Conservation (phyloP, 2,113 vertebrate genomes). For the Xenopus laevis region DNA sequence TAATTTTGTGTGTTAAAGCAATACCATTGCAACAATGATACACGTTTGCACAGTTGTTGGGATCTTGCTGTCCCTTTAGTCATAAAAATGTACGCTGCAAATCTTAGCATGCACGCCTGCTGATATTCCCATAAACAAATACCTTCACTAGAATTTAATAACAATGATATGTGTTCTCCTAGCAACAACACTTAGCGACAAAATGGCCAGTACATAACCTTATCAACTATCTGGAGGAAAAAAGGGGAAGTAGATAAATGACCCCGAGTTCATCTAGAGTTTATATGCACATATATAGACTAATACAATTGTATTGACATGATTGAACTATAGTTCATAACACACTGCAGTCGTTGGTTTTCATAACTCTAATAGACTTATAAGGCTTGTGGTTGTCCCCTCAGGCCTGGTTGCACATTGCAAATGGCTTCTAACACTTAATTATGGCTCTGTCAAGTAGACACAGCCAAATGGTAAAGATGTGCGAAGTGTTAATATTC, state of each 20-base stretch:
- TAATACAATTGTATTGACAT: conserved; percentile 45
- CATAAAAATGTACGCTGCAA: no score
- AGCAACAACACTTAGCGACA: conserved; percentile 22
- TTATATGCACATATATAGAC: conserved; percentile 37
- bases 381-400: conserved; percentile 23
- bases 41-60: no score
- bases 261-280: conserved; percentile 32
- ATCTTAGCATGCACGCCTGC: no score
- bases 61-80: no score
- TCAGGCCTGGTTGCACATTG: conserved; percentile 40
- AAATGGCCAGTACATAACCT: conserved; percentile 14
- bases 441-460: conserved; percentile 39
- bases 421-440: conserved; percentile 42
- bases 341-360: conserved; percentile 30
- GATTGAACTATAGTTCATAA: conserved; percentile 38
- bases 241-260: conserved; percentile 28
- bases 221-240: conserved; percentile 18
- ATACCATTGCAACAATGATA: no score
- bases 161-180: neutral
- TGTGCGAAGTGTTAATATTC: conserved; percentile 26
- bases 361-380: conserved; percentile 44
- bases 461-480: conserved; percentile 25
- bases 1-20: no score
- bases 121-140: neutral
- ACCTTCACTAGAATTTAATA: conserved; percentile 13